Base-by-base conservation (phyloP, 92 coral and sea anemone genomes). In the Palythoa heliodiscus region DNA sequence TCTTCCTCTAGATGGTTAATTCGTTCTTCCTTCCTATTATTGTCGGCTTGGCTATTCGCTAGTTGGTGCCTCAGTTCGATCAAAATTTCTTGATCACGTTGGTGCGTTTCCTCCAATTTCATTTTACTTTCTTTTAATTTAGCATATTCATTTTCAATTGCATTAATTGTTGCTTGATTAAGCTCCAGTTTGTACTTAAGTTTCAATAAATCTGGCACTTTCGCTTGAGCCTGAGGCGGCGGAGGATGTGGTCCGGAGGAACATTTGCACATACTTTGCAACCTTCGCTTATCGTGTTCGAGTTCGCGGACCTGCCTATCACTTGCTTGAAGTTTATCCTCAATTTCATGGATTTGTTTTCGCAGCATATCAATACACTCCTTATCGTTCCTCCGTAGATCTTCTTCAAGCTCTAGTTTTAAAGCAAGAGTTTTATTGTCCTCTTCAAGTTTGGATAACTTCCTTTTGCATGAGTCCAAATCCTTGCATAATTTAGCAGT, bases 321-420 rank as follows among this genome's bases (percentile, higher is more conserved):
- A 76, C 93, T 90, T 43, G 89, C 82, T 40, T 91, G 89, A 7
- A 93, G 88, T 79, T 93, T 93, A 64, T 84, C 87, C 76, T 93
- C 95, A 10, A 93, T 82, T 76, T 89, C 80, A 66, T 88, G 86
- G 75, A 86, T 93, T 82, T 93, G 95, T 47, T 84, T 75, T 86
- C 93, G 76, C 66, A 93, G 75, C 81, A 93, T 90, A 86, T 93
- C 92, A 77, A 93, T 90, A 79, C 93, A 93, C 76, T 93, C 93
- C 82, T 93, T 90, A 54, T 93, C 95, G 71, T 93, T 93, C 15
- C 91, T 88, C 37, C 95, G 87, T 66, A 93, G 73, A 58, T 93
- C 95, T 64, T 93, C 95, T 75, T 90, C 92, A 19, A 93, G 84
- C 71, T 91, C 91, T 61, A 93, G 63, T 71, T 88, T 93, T 61